Base-by-base conservation (phyloP, 2,797 vertebrate genomes). In the Tenualosa thibaudeaui region DNA sequence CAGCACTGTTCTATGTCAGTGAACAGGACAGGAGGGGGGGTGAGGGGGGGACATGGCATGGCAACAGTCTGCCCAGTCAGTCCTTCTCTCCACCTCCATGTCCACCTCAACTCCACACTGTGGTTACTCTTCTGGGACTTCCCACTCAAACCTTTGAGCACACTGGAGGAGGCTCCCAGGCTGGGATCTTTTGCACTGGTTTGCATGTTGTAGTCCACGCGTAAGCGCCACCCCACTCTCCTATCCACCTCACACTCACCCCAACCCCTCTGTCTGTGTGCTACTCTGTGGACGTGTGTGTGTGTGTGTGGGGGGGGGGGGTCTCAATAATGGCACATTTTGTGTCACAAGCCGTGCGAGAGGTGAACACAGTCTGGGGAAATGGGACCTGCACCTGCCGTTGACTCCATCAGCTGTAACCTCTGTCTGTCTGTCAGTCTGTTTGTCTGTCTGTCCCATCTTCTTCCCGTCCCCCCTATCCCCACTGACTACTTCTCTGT, bases 161-260 rank as follows among this genome's bases (percentile, higher is more conserved):
- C 86, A 87, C 86, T 85, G 86, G 84, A 85, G 82, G 84, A 85
- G 53, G 82, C 84, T 78, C 10, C 46, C 24, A n/a, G n/a, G 62
- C 85, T 84, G 84, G 84, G 86, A 75, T 58, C 54, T 83, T 85
- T 85, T 85, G 86, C 86, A 87, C 84, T 87, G 84, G 82, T 84
- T 75, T 50, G 84, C 82, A 83, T 87, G 84, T 82, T 50, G 49
- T 68, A 84, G 82, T 85, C 84, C 56, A 71, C 68, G 17, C 31
- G 13, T 83, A 82, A 49, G 43, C 75, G 13, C 68, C 68, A 40
- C 3, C 24, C 24, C 62, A 68, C 62, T 9, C 24, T 31, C 24
- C 12, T 6, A 75, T 31, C 31, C 68, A 40, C 68, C 62, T 6
- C 56, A 7, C 62, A 26, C 62, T 65, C 62, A 31, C 62, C 62